These are phyloP conservation scores for Drosophila anceps DNA, from an alignment of 2,888 invertebrate species.

Conservation along the genomic window DNA sequence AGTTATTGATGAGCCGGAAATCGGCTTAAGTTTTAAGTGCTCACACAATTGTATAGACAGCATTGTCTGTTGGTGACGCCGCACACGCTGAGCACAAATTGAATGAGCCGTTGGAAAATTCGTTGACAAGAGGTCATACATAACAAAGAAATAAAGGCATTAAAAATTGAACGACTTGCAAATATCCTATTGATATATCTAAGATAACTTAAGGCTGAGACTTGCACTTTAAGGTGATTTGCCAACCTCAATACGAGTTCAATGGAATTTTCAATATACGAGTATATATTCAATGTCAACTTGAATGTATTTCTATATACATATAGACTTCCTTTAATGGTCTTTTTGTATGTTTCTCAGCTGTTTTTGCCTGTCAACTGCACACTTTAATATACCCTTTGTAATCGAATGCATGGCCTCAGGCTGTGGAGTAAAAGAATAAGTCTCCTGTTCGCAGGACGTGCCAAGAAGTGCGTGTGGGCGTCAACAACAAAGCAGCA, in stretches of 20 bases:
- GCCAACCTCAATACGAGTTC: not conserved
- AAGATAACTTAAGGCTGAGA: not conserved
- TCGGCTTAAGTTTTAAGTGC: slow-evolving; percentile 33
- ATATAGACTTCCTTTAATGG: not conserved
- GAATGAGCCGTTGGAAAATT: slow-evolving; percentile 62
- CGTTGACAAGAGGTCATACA: slow-evolving; percentile 54
- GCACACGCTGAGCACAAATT: slow-evolving; percentile 44
- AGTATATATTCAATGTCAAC: not conserved
- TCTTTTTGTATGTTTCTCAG: no score
- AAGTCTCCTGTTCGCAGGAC: slow-evolving; percentile 46
- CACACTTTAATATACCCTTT: slow-evolving; percentile 2
- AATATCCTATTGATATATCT: not conserved
- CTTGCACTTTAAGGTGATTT: no score
- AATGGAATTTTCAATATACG: not conserved
- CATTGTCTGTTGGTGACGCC: not conserved
- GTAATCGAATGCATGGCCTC: not conserved
- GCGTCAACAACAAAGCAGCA: slow-evolving; percentile 52
- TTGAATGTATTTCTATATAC: not conserved
- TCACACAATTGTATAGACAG: not conserved
- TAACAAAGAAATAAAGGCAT: not conserved
- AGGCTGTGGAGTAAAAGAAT: not conserved
- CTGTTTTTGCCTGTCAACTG: not conserved
- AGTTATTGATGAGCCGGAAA: slow-evolving; percentile 46
- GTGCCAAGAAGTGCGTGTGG: slow-evolving; percentile 58
- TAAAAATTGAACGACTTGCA: not conserved